Evolutionary conservation across 2,797 vertebrate species (phyloP).

Genomic region (Moxostoma hubbsi): DNA sequence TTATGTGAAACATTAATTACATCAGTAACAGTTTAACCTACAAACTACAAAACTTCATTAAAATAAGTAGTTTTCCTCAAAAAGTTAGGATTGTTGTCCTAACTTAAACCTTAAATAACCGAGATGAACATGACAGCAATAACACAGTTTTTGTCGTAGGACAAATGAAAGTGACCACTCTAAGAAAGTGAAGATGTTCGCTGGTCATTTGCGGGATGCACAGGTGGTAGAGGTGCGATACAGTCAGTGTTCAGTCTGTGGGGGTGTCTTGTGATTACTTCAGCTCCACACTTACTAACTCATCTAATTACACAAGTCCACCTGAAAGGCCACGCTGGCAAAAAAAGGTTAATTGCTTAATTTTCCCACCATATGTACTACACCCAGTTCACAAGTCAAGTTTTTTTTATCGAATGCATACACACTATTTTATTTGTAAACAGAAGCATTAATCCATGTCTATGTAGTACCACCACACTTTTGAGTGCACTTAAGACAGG

Average conservation of each 20-base stretch:
- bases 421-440: neutral
- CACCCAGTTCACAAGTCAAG: conserved; percentile 64
- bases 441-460: neutral
- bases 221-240: conserved; percentile 55
- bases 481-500: conserved; percentile 21
- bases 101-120: no score
- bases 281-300: conserved; percentile 50
- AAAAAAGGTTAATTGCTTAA: conserved; percentile 82
- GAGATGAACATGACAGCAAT: no score
- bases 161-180: no score
- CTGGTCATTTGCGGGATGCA: conserved; percentile 52
- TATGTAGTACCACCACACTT: neutral
- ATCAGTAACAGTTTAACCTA: no score
- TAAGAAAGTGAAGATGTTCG: neutral
- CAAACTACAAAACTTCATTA: no score
- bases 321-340: conserved; percentile 71
- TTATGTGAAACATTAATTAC: no score
- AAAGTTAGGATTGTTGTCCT: no score
- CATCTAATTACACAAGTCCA: conserved; percentile 75
- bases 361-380: conserved; percentile 79
- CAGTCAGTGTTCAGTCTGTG: conserved; percentile 16
- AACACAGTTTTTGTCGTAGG: no score
- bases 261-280: conserved; percentile 46
- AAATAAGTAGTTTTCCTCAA: no score
- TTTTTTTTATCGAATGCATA: conserved; percentile 30